Base-by-base conservation (phyloP, 2,888 invertebrate genomes). In the Steinernema scapterisci region DNA sequence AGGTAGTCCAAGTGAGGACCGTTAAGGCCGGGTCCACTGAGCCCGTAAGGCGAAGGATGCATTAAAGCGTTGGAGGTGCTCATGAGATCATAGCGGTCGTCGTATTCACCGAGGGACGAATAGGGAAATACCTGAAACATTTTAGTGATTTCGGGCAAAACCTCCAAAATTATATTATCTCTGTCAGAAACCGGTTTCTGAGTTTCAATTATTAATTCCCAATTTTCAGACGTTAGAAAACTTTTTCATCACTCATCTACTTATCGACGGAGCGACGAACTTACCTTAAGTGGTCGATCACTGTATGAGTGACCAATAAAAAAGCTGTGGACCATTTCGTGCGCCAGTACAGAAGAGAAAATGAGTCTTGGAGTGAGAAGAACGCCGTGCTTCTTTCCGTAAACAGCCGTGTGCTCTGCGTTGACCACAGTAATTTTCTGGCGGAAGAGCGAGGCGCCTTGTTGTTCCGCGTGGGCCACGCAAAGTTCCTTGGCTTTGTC, bases 301-400 rank as follows among this genome's bases (percentile, higher is more conserved):
- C 84, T 84, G 74, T 87, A 87, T 19, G 85, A 86, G 76, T 86
- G 86, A 11, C 86, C 86, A 70, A 86, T 85, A 76, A 81, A 81
- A 77, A 86, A 85, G 23, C 79, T 78, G 77, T 86, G 86, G 1
- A 84, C 82, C 86, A 86, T 86, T 72, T 86, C 86, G 73, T 86
- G 86, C 0, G 87, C 83, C 16, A 86, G 75, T 9, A 87, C 86
- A 1, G 84, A 80, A 16, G 83, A 76, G 71, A 85, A 81, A 52
- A 85, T 80, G 23, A 83, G 77, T 44, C 79, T 78, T 16, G 87
- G 86, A 21, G 86, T 84, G n/a, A 86, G 71, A 27, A 86, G 79
- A 6, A 86, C 85, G 2, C 86, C 85, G 73, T 75, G 72, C 63
- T 79, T 76, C 54, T 82, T 86, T 11, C 83, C 87, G 73, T 81